Evolutionary conservation across 1,140 invertebrate species (phyloP).

Genomic region (Leptopilina clavipes): DNA sequence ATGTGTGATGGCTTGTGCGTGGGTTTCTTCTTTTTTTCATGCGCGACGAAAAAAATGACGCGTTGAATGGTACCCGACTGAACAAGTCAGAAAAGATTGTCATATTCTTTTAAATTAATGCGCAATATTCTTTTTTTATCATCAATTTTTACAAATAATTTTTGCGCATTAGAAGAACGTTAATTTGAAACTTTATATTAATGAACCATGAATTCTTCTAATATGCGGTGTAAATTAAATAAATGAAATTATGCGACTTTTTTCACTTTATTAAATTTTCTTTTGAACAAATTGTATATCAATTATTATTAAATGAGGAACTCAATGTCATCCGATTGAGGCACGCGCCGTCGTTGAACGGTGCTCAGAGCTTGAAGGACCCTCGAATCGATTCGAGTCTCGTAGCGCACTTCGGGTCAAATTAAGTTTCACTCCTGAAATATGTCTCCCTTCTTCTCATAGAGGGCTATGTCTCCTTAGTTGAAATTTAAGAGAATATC

Average conservation of each 20-base stretch:
- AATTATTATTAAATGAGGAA: conserved; percentile 58
- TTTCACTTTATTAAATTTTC: not conserved
- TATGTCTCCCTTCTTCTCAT: conserved; percentile 53
- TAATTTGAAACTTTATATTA: no score
- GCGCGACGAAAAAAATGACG: conserved; percentile 39
- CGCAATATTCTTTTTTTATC: not conserved
- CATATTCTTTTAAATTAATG: conserved; percentile 2
- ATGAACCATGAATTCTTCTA: not conserved
- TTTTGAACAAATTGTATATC: conserved; percentile 41
- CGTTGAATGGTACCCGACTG: not conserved
- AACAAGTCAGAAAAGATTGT: not conserved
- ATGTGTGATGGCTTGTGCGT: conserved; percentile 41
- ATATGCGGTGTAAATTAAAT: no score
- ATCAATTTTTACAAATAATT: not conserved
- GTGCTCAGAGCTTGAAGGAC: conserved; percentile 67
- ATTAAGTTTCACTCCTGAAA: conserved; percentile 72
- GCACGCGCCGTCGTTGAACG: conserved; percentile 69
- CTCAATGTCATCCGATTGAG: conserved; percentile 68
- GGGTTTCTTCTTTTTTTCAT: conserved; percentile 39
- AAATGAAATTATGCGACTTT: not conserved
- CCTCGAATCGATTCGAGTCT: conserved; percentile 71
- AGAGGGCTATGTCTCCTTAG: conserved; percentile 2
- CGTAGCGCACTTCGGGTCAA: conserved; percentile 71
- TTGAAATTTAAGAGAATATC: not conserved
- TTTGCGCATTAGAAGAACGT: no score